Conservation (phyloP, 2,888 invertebrate species). For the Odontocolon sp. region DNA sequence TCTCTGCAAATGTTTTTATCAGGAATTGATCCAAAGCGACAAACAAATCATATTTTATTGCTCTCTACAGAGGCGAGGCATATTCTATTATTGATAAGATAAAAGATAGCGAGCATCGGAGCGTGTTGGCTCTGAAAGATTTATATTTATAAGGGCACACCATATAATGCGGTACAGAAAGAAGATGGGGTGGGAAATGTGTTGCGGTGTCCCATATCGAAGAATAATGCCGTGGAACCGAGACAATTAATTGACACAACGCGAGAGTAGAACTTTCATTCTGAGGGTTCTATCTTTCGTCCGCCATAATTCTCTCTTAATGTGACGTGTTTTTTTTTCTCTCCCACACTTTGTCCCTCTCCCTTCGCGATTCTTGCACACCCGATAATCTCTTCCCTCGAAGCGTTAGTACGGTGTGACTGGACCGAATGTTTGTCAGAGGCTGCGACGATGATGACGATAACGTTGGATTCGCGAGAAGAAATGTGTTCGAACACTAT, state of each 20-base stretch:
- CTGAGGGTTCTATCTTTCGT: slow-evolving; percentile 61
- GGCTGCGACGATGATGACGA: slow-evolving; percentile 20
- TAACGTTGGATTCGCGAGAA: neutral
- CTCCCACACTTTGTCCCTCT: slow-evolving; percentile 46
- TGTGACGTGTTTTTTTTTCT: slow-evolving; percentile 72
- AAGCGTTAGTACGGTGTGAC: slow-evolving; percentile 59
- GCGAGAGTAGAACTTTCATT: slow-evolving; percentile 65
- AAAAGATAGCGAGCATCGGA: slow-evolving; percentile 45
- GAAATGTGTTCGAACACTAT: slow-evolving; percentile 15
- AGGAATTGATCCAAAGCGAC: too few species aligned
- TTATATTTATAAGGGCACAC: slow-evolving; percentile 53
- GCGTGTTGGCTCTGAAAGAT: slow-evolving; percentile 42
- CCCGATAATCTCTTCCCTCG: slow-evolving; percentile 75
- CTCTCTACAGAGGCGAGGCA: slow-evolving; percentile 11
- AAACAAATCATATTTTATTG: slow-evolving; percentile 49
- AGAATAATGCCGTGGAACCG: slow-evolving; percentile 18
- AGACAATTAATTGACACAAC: slow-evolving; percentile 76
- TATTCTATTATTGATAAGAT: slow-evolving; percentile 59
- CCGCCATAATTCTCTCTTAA: slow-evolving; percentile 78
- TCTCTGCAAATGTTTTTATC: too few species aligned
- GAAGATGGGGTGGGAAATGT: slow-evolving; percentile 34
- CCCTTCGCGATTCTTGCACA: slow-evolving; percentile 59
- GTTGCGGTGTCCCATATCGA: slow-evolving; percentile 35
- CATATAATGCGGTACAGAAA: neutral
- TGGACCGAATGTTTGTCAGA: slow-evolving; percentile 69